Percentiles rank a stretch among this genome's conserved stretches.
phyloP scores from a whole-genome alignment of 2,113 vertebrate species.

The Monarcha castaneiventris region DNA sequence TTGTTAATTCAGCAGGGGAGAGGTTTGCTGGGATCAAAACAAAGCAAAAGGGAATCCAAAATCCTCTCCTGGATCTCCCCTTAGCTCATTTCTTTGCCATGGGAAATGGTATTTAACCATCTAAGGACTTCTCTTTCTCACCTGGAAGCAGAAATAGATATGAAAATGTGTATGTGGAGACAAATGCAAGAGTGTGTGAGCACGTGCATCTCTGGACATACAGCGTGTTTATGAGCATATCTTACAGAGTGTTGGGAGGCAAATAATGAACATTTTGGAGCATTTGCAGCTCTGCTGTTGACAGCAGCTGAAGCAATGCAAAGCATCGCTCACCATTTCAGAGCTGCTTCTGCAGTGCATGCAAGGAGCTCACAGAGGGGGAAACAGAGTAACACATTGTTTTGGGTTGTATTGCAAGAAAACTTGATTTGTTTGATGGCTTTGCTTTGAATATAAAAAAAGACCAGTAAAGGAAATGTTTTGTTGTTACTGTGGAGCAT shows the following conservation, averaged over 20 bases:
- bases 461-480: conserved; percentile 14
- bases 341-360: not conserved
- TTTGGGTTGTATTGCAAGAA: not conserved
- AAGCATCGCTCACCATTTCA: not conserved
- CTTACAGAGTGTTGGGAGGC: not conserved
- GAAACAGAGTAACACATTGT: not conserved
- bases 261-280: not conserved
- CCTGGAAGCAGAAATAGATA: not conserved
- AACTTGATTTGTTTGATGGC: not conserved
- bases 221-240: not conserved
- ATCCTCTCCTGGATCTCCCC: not conserved
- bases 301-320: not conserved
- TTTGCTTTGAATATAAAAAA: conserved; percentile 34
- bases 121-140: not conserved
- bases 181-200: not conserved
- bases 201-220: not conserved
- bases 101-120: not conserved
- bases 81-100: not conserved
- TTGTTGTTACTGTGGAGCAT: not conserved
- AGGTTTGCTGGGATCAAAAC: not conserved
- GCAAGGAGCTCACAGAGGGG: not conserved
- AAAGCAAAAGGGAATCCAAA: not conserved
- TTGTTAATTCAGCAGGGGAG: not conserved
- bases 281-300: not conserved
- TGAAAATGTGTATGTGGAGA: not conserved